These are phyloP conservation scores for Enteromius anoplus DNA, from an alignment of 2,797 vertebrate genomes.

Conservation along the genomic window DNA sequence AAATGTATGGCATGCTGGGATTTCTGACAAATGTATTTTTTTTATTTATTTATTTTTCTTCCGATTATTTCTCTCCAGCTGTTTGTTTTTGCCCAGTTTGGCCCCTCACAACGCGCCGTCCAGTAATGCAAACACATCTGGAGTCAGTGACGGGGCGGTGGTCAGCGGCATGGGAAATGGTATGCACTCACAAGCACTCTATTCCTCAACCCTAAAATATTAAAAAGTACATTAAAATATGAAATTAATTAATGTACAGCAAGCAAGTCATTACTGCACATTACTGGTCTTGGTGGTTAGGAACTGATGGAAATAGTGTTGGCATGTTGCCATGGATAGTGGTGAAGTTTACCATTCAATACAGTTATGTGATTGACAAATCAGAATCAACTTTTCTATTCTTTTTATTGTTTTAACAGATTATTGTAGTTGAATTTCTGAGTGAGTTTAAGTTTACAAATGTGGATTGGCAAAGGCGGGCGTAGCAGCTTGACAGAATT, in stretches of 20 bases:
- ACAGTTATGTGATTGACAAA: background rate
- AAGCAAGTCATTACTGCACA: background rate
- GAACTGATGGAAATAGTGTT: background rate
- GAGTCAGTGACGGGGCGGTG: conserved; percentile 89
- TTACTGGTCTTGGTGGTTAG: background rate
- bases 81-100: conserved; percentile 94
- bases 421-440: background rate
- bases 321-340: background rate
- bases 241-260: background rate
- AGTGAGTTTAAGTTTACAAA: background rate
- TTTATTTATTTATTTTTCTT: background rate
- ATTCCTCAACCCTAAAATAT: background rate
- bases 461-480: background rate
- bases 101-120: conserved; percentile 93
- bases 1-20: background rate
- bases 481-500: conserved; percentile 16
- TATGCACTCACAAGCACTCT: conserved; percentile 68
- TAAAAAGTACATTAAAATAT: background rate
- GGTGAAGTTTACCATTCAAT: background rate
- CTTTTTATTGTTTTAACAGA: background rate
- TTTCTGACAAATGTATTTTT: background rate
- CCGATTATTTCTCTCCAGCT: conserved; percentile 73
- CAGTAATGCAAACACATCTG: conserved; percentile 88
- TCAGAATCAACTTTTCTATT: background rate
- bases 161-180: conserved; percentile 93